Evolutionary conservation across 2,888 invertebrate genomes (phyloP).

Genomic region (Galerucella calmariensis): DNA sequence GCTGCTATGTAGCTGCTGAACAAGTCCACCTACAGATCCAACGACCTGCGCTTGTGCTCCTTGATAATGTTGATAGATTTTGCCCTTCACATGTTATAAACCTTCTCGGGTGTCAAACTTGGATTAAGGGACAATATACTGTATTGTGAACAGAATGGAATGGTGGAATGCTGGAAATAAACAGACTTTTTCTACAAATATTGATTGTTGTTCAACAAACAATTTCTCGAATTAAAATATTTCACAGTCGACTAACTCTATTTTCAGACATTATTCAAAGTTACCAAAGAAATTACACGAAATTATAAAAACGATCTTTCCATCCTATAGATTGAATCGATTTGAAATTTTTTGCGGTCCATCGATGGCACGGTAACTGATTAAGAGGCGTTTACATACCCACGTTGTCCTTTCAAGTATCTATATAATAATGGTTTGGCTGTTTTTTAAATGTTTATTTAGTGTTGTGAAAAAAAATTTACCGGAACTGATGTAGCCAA

Average conservation of each 20-base stretch:
- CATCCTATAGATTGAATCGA: conserved; percentile 27
- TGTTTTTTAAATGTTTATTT: conserved; percentile 51
- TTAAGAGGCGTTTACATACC: conserved; percentile 41
- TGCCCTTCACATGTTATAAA: too few species aligned
- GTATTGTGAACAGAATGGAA: too few species aligned
- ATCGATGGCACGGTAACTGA: conserved; percentile 34
- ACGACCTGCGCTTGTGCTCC: too few species aligned
- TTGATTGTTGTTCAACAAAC: neutral
- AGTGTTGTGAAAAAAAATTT: conserved; percentile 54
- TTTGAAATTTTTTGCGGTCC: conserved; percentile 31
- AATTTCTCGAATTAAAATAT: neutral
- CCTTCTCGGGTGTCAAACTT: too few species aligned
- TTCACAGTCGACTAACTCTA: neutral
- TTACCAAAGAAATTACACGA: conserved; percentile 10
- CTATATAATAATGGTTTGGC: too few species aligned
- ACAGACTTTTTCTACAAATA: neutral
- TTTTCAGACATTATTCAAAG: neutral
- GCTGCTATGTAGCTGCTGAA: too few species aligned
- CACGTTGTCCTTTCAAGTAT: too few species aligned
- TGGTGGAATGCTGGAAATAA: neutral
- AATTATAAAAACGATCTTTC: conserved; percentile 23
- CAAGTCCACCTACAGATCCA: too few species aligned
- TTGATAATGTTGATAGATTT: too few species aligned
- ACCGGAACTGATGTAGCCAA: conserved; percentile 60
- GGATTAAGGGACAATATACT: too few species aligned